Evolutionary conservation across 2,888 invertebrate species (phyloP).

Genomic region (Trichogramma evanescens): DNA sequence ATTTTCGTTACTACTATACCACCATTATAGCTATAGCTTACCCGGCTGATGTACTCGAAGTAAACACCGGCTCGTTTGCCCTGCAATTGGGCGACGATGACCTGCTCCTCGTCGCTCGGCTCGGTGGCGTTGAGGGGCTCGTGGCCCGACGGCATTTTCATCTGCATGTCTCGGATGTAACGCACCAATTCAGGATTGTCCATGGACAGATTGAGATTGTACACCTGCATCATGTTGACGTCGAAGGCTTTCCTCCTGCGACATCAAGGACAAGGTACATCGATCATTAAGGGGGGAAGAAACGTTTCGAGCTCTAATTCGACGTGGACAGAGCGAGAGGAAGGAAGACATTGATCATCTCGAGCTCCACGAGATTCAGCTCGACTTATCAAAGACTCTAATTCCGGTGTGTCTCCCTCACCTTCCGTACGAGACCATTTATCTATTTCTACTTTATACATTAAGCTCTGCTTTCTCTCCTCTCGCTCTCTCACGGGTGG

Average conservation of each 20-base stretch:
- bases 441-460: too few species aligned
- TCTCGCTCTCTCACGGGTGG: too few species aligned
- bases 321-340: too few species aligned
- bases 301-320: too few species aligned
- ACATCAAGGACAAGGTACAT: neutral
- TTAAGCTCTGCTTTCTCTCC: too few species aligned
- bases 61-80: constrained; percentile 43
- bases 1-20: too few species aligned
- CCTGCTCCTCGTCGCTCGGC: constrained; percentile 50
- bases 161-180: constrained; percentile 67
- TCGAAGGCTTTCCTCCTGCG: constrained; percentile 62
- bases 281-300: too few species aligned
- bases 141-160: constrained; percentile 46
- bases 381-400: too few species aligned
- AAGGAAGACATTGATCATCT: too few species aligned
- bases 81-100: constrained; percentile 48
- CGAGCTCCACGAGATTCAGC: too few species aligned
- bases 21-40: constrained; percentile 16
- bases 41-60: constrained; percentile 42
- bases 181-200: constrained; percentile 68
- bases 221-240: constrained; percentile 71
- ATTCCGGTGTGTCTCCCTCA: too few species aligned
- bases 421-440: too few species aligned
- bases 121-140: constrained; percentile 40
- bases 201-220: constrained; percentile 67